Conservation (phyloP, 2,113 vertebrate species). For the Clinocottus analis region DNA sequence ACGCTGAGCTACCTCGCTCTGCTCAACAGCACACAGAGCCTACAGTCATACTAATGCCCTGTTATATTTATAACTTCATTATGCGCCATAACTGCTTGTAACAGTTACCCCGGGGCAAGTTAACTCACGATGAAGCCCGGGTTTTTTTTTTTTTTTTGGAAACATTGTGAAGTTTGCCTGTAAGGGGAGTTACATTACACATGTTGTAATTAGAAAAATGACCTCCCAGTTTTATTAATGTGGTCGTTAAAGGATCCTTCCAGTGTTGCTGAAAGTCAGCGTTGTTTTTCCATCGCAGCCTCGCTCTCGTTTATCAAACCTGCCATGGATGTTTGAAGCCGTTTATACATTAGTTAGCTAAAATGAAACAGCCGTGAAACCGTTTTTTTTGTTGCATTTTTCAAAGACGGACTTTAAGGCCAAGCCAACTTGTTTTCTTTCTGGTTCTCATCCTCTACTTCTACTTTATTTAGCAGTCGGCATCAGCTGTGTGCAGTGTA, state of each 20-base stretch:
- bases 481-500: too few relatives aligned
- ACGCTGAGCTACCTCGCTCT: slow-evolving; percentile 7
- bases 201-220: slow-evolving; percentile 40
- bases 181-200: slow-evolving; percentile 15
- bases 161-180: slow-evolving; percentile 26
- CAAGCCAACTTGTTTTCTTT: too few relatives aligned
- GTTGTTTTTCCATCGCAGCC: not conserved
- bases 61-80: slow-evolving; percentile 42
- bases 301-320: not conserved
- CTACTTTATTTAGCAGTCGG: too few relatives aligned
- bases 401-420: too few relatives aligned
- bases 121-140: not conserved
- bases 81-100: slow-evolving; percentile 14
- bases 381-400: too few relatives aligned
- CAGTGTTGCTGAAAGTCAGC: slow-evolving; percentile 1
- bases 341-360: not conserved
- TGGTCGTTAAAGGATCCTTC: slow-evolving; percentile 13
- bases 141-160: slow-evolving; percentile 4
- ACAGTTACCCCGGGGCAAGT: slow-evolving; percentile 2
- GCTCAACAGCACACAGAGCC: slow-evolving; percentile 4
- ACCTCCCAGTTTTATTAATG: slow-evolving; percentile 30
- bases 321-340: not conserved
- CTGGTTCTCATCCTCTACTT: too few relatives aligned
- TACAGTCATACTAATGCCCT: slow-evolving; percentile 12
- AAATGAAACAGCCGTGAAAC: not conserved